Base-by-base conservation (phyloP, 2,888 invertebrate genomes). In the Zelleria hepariella region DNA sequence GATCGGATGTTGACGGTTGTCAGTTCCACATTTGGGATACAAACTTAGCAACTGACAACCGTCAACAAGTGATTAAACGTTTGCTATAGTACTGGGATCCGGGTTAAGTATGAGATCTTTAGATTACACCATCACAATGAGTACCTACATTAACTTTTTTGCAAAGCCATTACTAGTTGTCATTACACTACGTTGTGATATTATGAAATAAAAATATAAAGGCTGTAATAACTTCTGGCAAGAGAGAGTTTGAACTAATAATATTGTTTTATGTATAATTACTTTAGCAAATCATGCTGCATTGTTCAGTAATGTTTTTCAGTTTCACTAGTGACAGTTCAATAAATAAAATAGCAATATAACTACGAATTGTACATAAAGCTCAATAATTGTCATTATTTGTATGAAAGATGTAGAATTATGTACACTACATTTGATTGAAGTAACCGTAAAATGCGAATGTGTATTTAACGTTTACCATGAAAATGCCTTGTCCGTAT, bases 51-150 rank as follows among this genome's bases (percentile, higher is more conserved):
- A n/a, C n/a, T n/a, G n/a, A n/a, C n/a, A n/a, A n/a, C n/a, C n/a
- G n/a, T n/a, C n/a, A n/a, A n/a, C n/a, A n/a, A n/a, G n/a, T n/a
- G n/a, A n/a, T n/a, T n/a, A n/a, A n/a, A n/a, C n/a, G n/a, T n/a
- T n/a, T n/a, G n/a, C n/a, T n/a, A n/a, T n/a, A n/a, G n/a, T n/a
- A n/a, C n/a, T n/a, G 55, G 59, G 65, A 68, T 68, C n/a, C n/a
- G n/a, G 71, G 71, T 74, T 74, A 74, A 74, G 66, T 77, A 77
- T 76, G 74, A 74, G 78, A 78, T 74, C 71, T 71, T 72, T 68
- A 57, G 10, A 26, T 75, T 77, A 68, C 65, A 67, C 68, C 73
- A 69, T 74, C 77, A 82, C 75, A 62, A 69, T 26, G 76, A 76
- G 73, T 65, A 64, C 67, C 69, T 76, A 74, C 70, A 20, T 52